phyloP scores from a whole-genome alignment of 2,888 invertebrate species.

The Terebella lapidaria region DNA sequence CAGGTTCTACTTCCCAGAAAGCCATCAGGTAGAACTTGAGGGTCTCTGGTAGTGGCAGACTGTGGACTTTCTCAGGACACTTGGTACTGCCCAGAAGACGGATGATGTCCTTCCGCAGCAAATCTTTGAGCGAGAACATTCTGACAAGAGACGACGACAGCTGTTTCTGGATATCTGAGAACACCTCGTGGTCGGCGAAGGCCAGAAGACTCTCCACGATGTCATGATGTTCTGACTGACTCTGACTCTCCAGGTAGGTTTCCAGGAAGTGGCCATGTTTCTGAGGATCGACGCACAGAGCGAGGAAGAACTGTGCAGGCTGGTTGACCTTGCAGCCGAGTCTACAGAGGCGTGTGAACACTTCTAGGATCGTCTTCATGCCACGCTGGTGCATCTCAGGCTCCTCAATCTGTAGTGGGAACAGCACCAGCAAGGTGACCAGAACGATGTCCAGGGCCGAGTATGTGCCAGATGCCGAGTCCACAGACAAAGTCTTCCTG shows the following conservation, averaged over 20 bases:
- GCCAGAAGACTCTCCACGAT: too few species aligned
- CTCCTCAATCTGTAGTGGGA: background rate
- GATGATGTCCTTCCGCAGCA: background rate
- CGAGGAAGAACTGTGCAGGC: background rate
- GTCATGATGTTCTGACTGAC: background rate
- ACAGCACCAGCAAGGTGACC: background rate
- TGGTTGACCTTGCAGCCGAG: background rate
- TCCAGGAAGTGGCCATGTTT: background rate
- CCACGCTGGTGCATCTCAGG: background rate
- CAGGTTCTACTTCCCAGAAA: too few species aligned
- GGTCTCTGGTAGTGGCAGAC: too few species aligned
- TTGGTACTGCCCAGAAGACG: background rate
- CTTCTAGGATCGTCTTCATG: background rate
- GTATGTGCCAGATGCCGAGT: background rate
- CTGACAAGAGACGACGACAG: background rate
- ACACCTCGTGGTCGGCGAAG: too few species aligned
- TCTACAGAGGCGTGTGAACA: background rate
- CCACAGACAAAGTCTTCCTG: too few species aligned
- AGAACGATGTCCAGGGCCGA: background rate
- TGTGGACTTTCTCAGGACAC: background rate
- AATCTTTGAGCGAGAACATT: background rate
- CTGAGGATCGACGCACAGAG: background rate
- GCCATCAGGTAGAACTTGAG: background rate
- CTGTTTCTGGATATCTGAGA: background rate
- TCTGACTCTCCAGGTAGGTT: background rate